Percentiles rank a stretch among this genome's conserved stretches.
Evolutionary conservation across 1,140 invertebrate species (phyloP).

Genomic region (Pemphigus obesinymphae): DNA sequence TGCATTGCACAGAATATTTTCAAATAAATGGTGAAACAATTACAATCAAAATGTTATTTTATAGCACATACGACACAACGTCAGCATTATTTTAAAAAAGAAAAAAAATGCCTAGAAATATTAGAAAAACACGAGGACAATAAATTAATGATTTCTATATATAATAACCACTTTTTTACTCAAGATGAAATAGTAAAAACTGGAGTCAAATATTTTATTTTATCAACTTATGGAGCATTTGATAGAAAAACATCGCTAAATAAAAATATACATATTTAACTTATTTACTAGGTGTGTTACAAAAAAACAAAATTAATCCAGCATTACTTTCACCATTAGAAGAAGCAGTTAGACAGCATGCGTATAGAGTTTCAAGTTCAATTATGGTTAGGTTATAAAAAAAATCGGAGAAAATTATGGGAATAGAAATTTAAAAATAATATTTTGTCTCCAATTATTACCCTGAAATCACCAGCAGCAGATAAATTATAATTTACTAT

Average conservation of each 20-base stretch:
- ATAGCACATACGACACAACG: not conserved
- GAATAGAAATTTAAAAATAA: not conserved
- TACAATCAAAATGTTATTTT: no score
- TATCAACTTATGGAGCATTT: no score
- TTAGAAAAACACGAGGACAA: not conserved
- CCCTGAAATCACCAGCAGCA: not conserved
- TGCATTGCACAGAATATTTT: not conserved
- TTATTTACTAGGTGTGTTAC: no score
- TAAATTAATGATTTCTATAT: no score
- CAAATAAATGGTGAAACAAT: no score
- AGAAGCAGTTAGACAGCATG: not conserved
- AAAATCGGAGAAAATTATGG: not conserved
- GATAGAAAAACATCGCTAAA: no score
- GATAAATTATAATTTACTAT: no score
- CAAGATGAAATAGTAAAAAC: no score
- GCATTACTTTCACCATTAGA: not conserved
- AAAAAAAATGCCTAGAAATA: not conserved
- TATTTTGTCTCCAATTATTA: not conserved
- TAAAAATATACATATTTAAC: no score
- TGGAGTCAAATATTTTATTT: no score
- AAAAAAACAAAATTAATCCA: no score
- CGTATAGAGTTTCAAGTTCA: not conserved
- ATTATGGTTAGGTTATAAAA: not conserved
- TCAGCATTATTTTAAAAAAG: not conserved
- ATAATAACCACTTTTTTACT: no score